These are phyloP conservation scores for Meriones unguiculatus DNA, from an alignment of 2,113 vertebrate genomes.

Conservation along the genomic window DNA sequence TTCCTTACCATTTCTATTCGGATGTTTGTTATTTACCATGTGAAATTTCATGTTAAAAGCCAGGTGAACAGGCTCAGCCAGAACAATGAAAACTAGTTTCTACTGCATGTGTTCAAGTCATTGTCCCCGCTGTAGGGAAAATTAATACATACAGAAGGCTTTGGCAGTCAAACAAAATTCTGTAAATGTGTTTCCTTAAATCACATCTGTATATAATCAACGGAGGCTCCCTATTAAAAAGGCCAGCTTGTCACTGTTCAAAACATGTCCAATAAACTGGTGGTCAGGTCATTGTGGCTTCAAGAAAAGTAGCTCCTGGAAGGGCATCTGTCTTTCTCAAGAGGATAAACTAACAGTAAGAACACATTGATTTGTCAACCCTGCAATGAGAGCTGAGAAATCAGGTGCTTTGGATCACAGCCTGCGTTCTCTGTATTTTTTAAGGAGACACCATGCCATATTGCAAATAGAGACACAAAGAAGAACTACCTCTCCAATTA, in stretches of 20 bases:
- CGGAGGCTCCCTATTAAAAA: slow-evolving; percentile 48
- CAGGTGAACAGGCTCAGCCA: background rate
- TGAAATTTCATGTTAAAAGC: background rate
- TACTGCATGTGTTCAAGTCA: background rate
- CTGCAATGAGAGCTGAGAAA: slow-evolving; percentile 59
- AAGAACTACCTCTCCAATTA: slow-evolving; percentile 92
- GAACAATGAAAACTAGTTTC: slow-evolving; percentile 16
- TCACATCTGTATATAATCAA: slow-evolving; percentile 19
- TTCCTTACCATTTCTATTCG: background rate
- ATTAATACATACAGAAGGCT: slow-evolving; percentile 49
- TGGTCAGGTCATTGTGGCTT: background rate
- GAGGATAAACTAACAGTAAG: slow-evolving; percentile 54
- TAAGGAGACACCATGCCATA: slow-evolving; percentile 57
- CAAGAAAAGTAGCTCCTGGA: slow-evolving; percentile 24
- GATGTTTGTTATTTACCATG: background rate
- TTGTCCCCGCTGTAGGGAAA: slow-evolving; percentile 44
- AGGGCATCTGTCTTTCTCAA: background rate
- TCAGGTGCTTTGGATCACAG: slow-evolving; percentile 42
- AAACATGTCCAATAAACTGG: slow-evolving; percentile 57
- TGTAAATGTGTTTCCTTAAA: slow-evolving; percentile 48
- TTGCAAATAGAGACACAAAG: slow-evolving; percentile 92
- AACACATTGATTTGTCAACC: slow-evolving; percentile 68
- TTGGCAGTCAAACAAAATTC: slow-evolving; percentile 31
- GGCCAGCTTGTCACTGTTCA: slow-evolving; percentile 70
- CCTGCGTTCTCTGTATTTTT: slow-evolving; percentile 57